phyloP scores from a whole-genome alignment of 2,888 invertebrate genomes.

The Troides oblongomaculatus region DNA sequence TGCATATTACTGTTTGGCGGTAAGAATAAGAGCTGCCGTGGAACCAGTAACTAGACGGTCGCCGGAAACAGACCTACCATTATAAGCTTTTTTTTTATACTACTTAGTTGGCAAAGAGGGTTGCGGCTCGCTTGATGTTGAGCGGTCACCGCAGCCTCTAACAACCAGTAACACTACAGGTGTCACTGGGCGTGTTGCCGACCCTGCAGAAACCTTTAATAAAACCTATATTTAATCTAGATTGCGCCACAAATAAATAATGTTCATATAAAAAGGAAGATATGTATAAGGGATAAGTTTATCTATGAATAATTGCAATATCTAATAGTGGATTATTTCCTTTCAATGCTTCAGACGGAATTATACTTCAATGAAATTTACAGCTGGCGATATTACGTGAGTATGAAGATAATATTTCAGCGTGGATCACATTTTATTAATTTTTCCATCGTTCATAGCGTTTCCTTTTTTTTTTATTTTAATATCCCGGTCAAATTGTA shows the following conservation, averaged over 20 bases:
- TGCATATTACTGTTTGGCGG: too few relatives aligned
- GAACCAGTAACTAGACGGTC: too few relatives aligned
- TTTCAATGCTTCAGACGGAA: conserved; percentile 70
- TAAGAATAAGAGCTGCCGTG: too few relatives aligned
- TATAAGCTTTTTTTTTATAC: too few relatives aligned
- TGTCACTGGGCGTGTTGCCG: too few relatives aligned
- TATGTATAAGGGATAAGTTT: not conserved
- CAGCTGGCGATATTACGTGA: conserved; percentile 74
- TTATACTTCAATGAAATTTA: conserved; percentile 73
- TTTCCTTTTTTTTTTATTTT: conserved; percentile 30
- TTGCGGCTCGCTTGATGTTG: too few relatives aligned
- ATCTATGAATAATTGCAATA: conserved; percentile 8
- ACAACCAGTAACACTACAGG: too few relatives aligned
- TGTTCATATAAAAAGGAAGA: not conserved
- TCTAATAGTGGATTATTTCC: conserved; percentile 45
- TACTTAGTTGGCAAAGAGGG: too few relatives aligned
- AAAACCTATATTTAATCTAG: too few relatives aligned
- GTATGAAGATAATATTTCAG: conserved; percentile 45
- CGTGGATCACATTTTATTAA: conserved; percentile 18
- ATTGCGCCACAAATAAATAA: not conserved
- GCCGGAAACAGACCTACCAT: too few relatives aligned
- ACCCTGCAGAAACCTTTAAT: too few relatives aligned
- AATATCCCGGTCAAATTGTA: conserved; percentile 43
- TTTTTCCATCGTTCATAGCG: conserved; percentile 7
- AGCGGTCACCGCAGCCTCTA: too few relatives aligned